These are phyloP conservation scores for Montipora foliosa DNA, from an alignment of 64 coral and sea anemone genomes.

Conservation along the genomic window DNA sequence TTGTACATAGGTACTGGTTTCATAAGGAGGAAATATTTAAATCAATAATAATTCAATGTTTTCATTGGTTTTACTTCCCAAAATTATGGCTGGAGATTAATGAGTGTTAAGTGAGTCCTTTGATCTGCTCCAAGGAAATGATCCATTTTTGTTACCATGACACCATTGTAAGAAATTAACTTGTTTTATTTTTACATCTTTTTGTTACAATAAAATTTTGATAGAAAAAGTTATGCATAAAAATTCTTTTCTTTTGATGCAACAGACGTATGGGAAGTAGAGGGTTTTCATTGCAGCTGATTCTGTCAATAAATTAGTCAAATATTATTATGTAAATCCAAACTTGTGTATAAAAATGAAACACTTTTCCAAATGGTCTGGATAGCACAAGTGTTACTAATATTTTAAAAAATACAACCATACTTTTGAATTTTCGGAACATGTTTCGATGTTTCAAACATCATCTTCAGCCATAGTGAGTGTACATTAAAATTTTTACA, in stretches of 20 bases:
- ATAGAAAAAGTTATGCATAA: background rate
- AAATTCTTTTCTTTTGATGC: background rate
- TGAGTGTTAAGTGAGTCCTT: too few species aligned
- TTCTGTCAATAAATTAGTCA: background rate
- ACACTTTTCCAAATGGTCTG: too few species aligned
- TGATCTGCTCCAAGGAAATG: background rate
- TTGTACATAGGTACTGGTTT: background rate
- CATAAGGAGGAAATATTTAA: slow-evolving; percentile 4
- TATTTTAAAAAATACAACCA: too few species aligned
- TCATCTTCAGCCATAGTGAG: too few species aligned
- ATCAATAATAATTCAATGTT: background rate
- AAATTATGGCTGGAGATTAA: background rate
- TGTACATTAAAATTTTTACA: too few species aligned
- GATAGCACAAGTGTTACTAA: too few species aligned
- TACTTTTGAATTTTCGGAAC: too few species aligned
- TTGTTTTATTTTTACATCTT: background rate
- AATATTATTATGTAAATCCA: too few species aligned
- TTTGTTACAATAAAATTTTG: background rate
- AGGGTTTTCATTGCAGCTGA: background rate
- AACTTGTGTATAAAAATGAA: too few species aligned
- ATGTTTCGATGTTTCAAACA: too few species aligned
- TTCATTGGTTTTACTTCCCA: background rate
- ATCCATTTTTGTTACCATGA: background rate
- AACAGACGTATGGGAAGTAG: background rate
- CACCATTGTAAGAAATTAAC: background rate